Conservation (phyloP, 2,113 vertebrate species). For the Hemicordylus capensis region DNA sequence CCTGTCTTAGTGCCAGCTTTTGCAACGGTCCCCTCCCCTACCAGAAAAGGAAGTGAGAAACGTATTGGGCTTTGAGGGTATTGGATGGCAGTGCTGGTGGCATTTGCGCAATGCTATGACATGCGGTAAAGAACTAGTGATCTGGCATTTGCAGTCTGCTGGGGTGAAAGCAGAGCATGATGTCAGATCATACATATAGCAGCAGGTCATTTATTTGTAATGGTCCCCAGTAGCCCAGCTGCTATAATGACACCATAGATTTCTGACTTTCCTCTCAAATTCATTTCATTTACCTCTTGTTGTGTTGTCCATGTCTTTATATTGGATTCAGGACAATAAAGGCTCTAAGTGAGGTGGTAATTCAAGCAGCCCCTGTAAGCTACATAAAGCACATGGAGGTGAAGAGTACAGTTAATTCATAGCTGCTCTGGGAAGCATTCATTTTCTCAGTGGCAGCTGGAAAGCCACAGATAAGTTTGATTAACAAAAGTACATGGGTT, state of each 20-base stretch:
- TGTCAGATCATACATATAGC: not conserved
- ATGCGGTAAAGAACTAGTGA: not conserved
- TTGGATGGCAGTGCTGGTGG: not conserved
- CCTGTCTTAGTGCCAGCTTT: not conserved
- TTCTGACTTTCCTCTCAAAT: constrained; percentile 10
- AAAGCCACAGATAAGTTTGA: constrained; percentile 1
- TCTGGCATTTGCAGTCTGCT: not conserved
- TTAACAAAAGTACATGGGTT: constrained; percentile 12
- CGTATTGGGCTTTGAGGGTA: not conserved
- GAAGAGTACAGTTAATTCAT: constrained; percentile 27
- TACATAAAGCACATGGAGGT: not conserved
- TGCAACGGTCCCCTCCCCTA: not conserved
- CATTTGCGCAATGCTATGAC: not conserved
- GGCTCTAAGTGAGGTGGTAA: constrained; percentile 27
- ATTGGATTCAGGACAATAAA: constrained; percentile 29
- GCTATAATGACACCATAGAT: not conserved
- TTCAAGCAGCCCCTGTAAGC: constrained; percentile 20
- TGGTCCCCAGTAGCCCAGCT: not conserved
- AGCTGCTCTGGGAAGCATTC: not conserved
- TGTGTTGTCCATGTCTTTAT: constrained; percentile 4
- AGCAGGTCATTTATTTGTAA: not conserved
- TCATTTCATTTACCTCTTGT: constrained; percentile 5
- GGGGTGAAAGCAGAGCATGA: not conserved
- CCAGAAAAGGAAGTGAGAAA: not conserved
- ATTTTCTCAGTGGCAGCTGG: constrained; percentile 19